These are phyloP conservation scores for Druceiella hillmani DNA, from an alignment of 2,888 invertebrate species.

Conservation along the genomic window DNA sequence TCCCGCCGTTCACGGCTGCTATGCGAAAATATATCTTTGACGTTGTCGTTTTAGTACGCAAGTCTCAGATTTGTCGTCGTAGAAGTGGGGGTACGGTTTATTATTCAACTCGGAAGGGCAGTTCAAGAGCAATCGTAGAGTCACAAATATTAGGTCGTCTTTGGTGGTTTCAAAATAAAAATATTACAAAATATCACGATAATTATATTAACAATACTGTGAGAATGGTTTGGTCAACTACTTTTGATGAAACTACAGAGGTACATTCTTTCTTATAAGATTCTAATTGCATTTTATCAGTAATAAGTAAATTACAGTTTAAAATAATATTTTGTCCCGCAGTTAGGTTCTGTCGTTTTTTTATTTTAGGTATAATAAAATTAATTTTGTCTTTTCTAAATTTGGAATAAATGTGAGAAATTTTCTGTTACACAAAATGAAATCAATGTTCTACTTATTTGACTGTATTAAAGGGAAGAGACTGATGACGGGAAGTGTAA, in stretches of 20 bases:
- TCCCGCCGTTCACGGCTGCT: no score
- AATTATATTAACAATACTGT: no score
- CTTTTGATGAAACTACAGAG: constrained; percentile 41
- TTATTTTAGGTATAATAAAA: not conserved
- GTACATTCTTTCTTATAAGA: constrained; percentile 25
- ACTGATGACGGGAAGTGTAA: no score
- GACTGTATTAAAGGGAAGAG: no score
- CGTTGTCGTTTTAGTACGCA: constrained; percentile 39
- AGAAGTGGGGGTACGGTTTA: constrained; percentile 37
- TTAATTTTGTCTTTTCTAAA: no score
- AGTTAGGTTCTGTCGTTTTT: not conserved
- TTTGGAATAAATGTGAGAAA: no score
- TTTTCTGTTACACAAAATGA: no score
- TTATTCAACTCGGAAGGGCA: constrained; percentile 46
- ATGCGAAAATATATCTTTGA: no score
- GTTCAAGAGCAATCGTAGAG: constrained; percentile 51
- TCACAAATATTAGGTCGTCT: constrained; percentile 5
- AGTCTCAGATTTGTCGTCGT: constrained; percentile 34
- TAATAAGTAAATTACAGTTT: constrained; percentile 3
- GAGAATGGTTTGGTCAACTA: constrained; percentile 42
- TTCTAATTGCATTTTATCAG: not conserved
- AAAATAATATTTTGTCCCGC: not conserved
- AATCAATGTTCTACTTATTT: no score
- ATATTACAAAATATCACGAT: no score
- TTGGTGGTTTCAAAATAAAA: no score